These are phyloP conservation scores for Drosophila yooni DNA, from an alignment of 2,888 invertebrate species.

Conservation along the genomic window DNA sequence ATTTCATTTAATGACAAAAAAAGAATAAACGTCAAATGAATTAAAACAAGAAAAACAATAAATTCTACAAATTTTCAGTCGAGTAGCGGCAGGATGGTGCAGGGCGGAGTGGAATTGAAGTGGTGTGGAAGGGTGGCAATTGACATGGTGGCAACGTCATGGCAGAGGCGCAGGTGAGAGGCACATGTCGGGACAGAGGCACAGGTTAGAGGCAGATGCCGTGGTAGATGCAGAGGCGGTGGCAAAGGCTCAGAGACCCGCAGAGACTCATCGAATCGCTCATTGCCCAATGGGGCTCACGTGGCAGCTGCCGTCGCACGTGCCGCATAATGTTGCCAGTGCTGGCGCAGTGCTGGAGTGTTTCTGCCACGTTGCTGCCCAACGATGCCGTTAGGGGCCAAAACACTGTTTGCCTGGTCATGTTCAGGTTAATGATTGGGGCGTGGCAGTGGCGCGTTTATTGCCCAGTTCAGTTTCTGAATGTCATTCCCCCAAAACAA, in stretches of 20 bases:
- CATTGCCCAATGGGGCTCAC: slow-evolving; percentile 54
- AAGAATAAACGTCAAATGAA: slow-evolving; percentile 21
- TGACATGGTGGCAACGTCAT: slow-evolving; percentile 52
- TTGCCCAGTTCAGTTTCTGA: slow-evolving; percentile 64
- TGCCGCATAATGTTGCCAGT: slow-evolving; percentile 69
- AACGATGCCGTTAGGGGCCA: slow-evolving; percentile 68
- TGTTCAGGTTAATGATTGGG: slow-evolving; percentile 77
- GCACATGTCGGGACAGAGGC: background rate
- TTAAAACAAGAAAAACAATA: slow-evolving; percentile 65
- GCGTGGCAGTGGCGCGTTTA: slow-evolving; percentile 74
- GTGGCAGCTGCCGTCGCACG: slow-evolving; percentile 70
- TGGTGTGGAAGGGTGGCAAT: slow-evolving; percentile 5
- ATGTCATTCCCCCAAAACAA: slow-evolving; percentile 44
- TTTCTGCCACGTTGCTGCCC: slow-evolving; percentile 4
- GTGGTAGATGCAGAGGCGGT: background rate
- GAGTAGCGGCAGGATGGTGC: slow-evolving; percentile 45
- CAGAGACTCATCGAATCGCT: slow-evolving; percentile 35
- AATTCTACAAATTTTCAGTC: slow-evolving; percentile 83
- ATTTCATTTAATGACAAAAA: slow-evolving; percentile 75
- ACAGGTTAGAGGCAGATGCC: slow-evolving; percentile 7
- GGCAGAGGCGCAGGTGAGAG: slow-evolving; percentile 17
- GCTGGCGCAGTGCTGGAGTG: slow-evolving; percentile 1
- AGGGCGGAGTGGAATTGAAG: too few species aligned
- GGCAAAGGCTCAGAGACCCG: slow-evolving; percentile 1
- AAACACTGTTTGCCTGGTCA: slow-evolving; percentile 66